Conservation (phyloP, 2,888 invertebrate genomes). For the Chironomus riparius region DNA sequence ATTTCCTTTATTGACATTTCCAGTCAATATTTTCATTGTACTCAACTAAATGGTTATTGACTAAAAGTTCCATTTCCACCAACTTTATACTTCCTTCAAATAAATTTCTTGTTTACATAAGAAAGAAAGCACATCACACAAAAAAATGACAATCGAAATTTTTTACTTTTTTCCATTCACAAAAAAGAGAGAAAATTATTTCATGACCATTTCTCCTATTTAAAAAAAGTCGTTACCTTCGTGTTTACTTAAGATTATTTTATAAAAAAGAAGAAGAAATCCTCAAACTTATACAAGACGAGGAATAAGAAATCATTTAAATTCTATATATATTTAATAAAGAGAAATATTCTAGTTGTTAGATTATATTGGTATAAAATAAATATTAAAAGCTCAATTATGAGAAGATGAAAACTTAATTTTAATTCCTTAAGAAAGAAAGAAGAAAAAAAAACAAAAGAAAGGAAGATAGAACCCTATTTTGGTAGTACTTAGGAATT, state of each 20-base stretch:
- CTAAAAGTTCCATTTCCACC: too few relatives aligned
- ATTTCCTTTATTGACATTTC: too few relatives aligned
- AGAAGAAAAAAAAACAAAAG: neutral
- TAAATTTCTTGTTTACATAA: neutral
- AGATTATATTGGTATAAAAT: neutral
- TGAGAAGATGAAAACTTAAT: neutral
- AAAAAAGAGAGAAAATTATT: neutral
- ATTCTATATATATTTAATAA: conserved; percentile 8
- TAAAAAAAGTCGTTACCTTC: neutral
- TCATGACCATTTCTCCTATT: too few relatives aligned
- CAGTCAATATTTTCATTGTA: too few relatives aligned
- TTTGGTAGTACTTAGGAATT: neutral
- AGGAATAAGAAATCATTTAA: neutral
- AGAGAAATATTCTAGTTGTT: conserved; percentile 13
- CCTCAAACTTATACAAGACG: neutral
- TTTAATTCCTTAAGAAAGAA: neutral
- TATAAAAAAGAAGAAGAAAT: neutral
- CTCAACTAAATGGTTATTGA: too few relatives aligned
- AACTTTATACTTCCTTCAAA: too few relatives aligned
- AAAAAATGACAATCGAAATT: neutral
- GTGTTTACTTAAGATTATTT: neutral
- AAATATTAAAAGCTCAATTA: conserved; percentile 16
- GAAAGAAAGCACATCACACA: neutral
- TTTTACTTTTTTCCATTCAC: neutral
- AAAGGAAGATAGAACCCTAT: too few relatives aligned